Evolutionary conservation across 2,888 invertebrate species (phyloP), one percentile per base, ranked within the genome.

Genomic region (Chymomyza amoena): DNA sequence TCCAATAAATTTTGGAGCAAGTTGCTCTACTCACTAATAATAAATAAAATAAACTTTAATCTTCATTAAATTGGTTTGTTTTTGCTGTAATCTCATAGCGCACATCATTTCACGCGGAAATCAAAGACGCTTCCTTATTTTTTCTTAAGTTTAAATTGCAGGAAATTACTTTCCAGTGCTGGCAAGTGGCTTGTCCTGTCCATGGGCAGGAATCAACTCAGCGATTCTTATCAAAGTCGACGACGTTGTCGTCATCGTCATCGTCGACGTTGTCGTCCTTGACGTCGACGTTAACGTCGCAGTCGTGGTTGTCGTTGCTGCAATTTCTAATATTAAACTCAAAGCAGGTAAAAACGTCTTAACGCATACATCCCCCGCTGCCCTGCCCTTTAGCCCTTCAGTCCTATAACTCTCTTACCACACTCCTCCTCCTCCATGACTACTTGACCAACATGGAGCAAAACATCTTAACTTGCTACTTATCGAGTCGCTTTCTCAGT

Each of bases 111-210:
- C 86, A 87, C 84, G 83, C 86, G 86, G 88, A 87, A 87, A 87
- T 84, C 84, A 84, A 87, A 85, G 86, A 80, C 84, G 88, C 81
- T 87, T 85, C 84, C 88, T 84, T 87, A 87, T 84, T 83, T 87
- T 45, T 85, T 78, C 84, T 81, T 85, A 81, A 87, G 84, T 85
- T 84, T 78, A 87, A 84, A 87, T 84, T 87, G 86, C 88, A 87
- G 88, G 88, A 87, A 87, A 87, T 84, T 84, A 83, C 88, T 84
- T 82, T 84, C 79, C 80, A 84, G 79, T 83, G 75, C 67, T 60
- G 36, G 69, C 71, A 54, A 70, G 69, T 68, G 76, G 67, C 64
- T 69, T 69, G 63, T 67, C 77, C 72, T 76, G 77, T 68, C 16
- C 32, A 1, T 36, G 16, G 16, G n/a, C n/a, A 9, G 54, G 16